A percentile compares a stretch with the other conserved stretches of the same genome.
These are phyloP conservation scores for Pterostichus madidus DNA, from an alignment of 2,888 invertebrate species.

Conservation along the genomic window DNA sequence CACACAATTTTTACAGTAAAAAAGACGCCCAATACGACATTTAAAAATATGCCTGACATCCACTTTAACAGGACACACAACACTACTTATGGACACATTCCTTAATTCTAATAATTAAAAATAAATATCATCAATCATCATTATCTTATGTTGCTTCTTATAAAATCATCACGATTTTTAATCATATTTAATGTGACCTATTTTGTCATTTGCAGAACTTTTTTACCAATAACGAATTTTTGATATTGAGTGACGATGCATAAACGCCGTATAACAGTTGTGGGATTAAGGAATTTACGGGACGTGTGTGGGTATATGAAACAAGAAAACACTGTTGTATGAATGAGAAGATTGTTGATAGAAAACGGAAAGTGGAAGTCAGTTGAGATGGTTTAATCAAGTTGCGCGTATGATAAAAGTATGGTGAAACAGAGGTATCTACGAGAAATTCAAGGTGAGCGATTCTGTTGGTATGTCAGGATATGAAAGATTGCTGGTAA, in stretches of 20 bases:
- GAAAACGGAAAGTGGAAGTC: background rate
- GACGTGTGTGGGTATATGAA: background rate
- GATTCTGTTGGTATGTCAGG: background rate
- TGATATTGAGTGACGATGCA: background rate
- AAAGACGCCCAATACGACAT: constrained; percentile 27
- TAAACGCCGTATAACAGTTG: background rate
- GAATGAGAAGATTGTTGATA: background rate
- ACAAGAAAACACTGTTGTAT: background rate
- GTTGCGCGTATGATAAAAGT: background rate
- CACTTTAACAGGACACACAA: constrained; percentile 20
- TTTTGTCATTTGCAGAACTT: too few species aligned
- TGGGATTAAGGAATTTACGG: background rate
- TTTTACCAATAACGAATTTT: too few species aligned
- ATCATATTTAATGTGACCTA: background rate
- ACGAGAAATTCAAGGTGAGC: background rate
- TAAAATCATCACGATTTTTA: constrained; percentile 12
- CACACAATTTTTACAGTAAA: constrained; percentile 39
- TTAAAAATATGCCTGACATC: constrained; percentile 25
- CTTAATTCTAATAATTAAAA: constrained; percentile 13
- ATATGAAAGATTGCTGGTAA: too few species aligned
- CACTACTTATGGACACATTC: constrained; percentile 39
- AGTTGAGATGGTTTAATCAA: constrained; percentile 3
- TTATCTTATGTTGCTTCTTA: too few species aligned
- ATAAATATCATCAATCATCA: background rate
- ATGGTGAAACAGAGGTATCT: too few species aligned